These are phyloP conservation scores for Drosophila sturtevanti DNA, from an alignment of 1,140 invertebrate species.

Conservation along the genomic window DNA sequence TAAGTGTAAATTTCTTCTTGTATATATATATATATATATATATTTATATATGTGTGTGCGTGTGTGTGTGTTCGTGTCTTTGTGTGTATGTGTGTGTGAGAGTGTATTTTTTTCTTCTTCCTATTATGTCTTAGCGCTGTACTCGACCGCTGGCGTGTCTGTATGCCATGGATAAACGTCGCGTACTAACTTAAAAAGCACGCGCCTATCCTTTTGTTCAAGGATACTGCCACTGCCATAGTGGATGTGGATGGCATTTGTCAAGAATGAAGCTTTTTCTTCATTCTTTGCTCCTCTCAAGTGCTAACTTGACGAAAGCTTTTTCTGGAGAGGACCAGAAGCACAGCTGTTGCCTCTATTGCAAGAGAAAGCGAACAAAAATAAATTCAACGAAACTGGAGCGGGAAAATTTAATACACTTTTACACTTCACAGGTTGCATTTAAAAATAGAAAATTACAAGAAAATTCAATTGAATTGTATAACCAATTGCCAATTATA, in stretches of 20 bases:
- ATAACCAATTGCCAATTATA: neutral
- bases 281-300: neutral
- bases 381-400: constrained; percentile 7
- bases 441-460: constrained; percentile 15
- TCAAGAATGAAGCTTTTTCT: constrained; percentile 34
- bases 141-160: constrained; percentile 52
- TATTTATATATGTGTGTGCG: constrained; percentile 16
- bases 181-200: constrained; percentile 69
- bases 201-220: constrained; percentile 64
- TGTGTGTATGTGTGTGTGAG: constrained; percentile 23
- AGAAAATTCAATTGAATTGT: neutral
- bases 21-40: constrained; percentile 1
- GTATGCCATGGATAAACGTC: constrained; percentile 68
- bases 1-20: constrained; percentile 15
- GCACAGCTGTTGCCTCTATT: constrained; percentile 49
- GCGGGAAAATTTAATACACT: constrained; percentile 16
- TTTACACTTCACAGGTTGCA: constrained; percentile 12
- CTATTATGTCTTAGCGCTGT: constrained; percentile 1
- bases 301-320: constrained; percentile 64
- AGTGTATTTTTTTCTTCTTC: constrained; percentile 29
- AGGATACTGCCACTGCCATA: constrained; percentile 56
- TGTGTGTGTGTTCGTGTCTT: constrained; percentile 26
- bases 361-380: constrained; percentile 55
- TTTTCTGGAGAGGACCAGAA: constrained; percentile 9
- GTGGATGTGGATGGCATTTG: constrained; percentile 60